Percentiles rank a stretch among this genome's conserved stretches.
These are phyloP conservation scores for Zosterops japonicus DNA, from an alignment of 2,113 vertebrate genomes.

Conservation along the genomic window DNA sequence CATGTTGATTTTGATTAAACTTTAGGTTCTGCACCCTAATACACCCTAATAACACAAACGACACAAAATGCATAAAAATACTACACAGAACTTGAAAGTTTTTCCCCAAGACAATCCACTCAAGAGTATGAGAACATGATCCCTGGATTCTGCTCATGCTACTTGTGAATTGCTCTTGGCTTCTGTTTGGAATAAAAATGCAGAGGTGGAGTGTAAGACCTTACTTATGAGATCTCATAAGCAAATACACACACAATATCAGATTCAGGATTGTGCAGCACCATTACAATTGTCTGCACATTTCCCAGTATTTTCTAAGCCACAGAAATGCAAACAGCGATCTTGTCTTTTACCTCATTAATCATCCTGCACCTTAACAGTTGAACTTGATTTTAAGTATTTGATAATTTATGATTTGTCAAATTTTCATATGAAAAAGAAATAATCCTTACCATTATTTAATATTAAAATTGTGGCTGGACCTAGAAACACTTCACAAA, in stretches of 20 bases:
- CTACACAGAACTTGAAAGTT: background rate
- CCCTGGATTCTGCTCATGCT: background rate
- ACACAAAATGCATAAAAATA: background rate
- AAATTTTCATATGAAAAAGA: background rate
- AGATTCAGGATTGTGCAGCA: background rate
- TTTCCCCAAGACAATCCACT: background rate
- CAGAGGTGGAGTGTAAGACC: background rate
- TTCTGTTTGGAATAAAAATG: background rate
- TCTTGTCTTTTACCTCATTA: background rate
- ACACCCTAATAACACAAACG: background rate
- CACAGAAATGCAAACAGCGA: background rate
- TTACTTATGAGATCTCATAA: background rate
- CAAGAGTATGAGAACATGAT: background rate
- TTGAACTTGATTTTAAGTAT: background rate
- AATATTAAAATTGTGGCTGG: background rate
- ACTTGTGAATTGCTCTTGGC: background rate
- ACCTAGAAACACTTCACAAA: background rate
- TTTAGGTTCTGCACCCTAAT: background rate
- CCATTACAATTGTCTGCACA: background rate
- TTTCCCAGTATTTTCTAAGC: background rate
- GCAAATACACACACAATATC: background rate
- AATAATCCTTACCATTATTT: background rate
- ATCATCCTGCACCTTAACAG: background rate
- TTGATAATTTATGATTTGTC: background rate
- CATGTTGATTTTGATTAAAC: background rate